Percentiles rank a stretch among this genome's conserved stretches.
Conservation (phyloP, 2,797 vertebrate genomes). For the Austrolebias charrua region DNA sequence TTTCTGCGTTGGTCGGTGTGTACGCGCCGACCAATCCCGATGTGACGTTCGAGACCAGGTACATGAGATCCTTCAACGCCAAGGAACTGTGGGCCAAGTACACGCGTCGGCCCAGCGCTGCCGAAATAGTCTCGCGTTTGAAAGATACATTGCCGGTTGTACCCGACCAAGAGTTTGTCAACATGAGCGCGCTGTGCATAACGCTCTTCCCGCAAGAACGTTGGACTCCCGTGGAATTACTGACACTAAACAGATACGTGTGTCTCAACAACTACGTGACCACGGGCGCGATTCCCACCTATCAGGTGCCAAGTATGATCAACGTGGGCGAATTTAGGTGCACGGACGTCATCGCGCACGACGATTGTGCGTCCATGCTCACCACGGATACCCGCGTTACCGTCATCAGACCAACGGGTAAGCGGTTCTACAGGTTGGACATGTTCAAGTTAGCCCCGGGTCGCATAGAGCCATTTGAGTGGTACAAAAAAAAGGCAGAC, state of each 20-base stretch:
- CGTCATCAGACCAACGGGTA: not conserved
- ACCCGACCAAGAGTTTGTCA: not conserved
- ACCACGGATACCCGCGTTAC: no score
- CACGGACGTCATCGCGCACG: not conserved
- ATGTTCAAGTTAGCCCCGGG: not conserved
- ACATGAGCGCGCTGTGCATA: not conserved
- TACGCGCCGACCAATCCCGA: not conserved
- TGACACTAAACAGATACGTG: no score
- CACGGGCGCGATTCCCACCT: no score
- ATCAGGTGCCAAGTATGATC: no score
- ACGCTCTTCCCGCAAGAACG: no score
- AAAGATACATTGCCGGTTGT: not conserved
- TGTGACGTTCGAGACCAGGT: accelerated
- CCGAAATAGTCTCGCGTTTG: no score
- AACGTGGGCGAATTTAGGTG: not conserved
- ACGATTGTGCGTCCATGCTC: not conserved
- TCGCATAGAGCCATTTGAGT: not conserved
- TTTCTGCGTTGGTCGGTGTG: not conserved
- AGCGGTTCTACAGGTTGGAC: not conserved
- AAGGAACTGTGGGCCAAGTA: not conserved
- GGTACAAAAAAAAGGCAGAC: not conserved
- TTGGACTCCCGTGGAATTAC: no score
- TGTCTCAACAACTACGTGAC: no score
- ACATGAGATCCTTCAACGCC: not conserved
- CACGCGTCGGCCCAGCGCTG: no score